Base-by-base conservation (phyloP, 1,140 invertebrate genomes). In the Marisa cornuarietis region DNA sequence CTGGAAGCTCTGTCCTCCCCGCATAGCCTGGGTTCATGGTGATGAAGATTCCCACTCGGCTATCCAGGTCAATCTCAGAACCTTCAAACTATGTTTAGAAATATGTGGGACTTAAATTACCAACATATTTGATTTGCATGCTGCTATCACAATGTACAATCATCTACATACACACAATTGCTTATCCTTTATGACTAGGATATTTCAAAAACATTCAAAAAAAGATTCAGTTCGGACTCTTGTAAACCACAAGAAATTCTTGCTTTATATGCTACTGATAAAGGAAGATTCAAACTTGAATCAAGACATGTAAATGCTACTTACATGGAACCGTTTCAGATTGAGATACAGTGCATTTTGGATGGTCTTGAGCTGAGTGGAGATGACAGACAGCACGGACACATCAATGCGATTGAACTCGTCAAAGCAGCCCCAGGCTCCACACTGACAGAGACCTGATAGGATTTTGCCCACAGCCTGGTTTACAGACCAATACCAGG, bases 1-100 rank as follows among this genome's bases (percentile, higher is more conserved):
- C 96, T 0, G 96, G 96, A 52, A 98, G 91, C 87, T 97, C 96
- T 0, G 96, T 97, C 71, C 96, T 93, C 1, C 96, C 96, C 0
- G 96, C 95, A 88, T 97, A 97, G 10, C 96, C 96, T 0, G 96
- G 96, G 92, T 97, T 97, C 96, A 98, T 97, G 14, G 96, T 97
- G 65, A 97, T 96, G 87, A 98, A 98, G 76, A 97, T 95, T 4
- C 96, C 96, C 22, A 97, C 95, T 91, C 96, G 96, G 14, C 92
- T 90, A 90, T 98, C 95, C 85, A 98, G 86, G 13, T 91, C 91
- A 71, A 97, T 97, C 85, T 96, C 95, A 87, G 94, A 93, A 7
- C 94, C 95, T 92, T 97, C 96, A 92, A 97, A 97, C 94, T 42
- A 42, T 42, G 31, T 42, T 42, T 42, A 42, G 31, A 42, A 42